Percentiles rank a stretch among this genome's conserved stretches.
Conservation (phyloP, 2,888 invertebrate genomes). For the Lithophane semibrunnea region DNA sequence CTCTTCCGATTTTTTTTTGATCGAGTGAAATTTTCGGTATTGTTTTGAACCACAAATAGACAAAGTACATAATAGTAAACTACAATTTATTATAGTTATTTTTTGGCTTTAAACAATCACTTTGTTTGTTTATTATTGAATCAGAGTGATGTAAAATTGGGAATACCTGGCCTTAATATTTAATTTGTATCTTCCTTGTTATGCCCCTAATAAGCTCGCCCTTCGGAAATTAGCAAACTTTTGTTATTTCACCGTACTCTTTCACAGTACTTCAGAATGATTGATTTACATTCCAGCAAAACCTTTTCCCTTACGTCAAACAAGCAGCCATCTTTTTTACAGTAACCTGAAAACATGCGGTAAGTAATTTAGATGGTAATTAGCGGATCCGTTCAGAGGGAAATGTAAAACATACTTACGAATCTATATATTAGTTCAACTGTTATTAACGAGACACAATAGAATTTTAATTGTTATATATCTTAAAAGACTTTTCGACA, state of each 20-base stretch:
- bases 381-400: not conserved
- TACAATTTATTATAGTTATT: no score
- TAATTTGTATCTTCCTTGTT: conserved; percentile 14
- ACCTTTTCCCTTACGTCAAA: conserved; percentile 26
- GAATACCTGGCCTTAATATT: not conserved
- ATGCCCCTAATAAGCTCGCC: conserved; percentile 14
- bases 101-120: no score
- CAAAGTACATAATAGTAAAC: no score
- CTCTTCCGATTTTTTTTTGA: no score
- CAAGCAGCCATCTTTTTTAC: conserved; percentile 21
- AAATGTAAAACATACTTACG: not conserved
- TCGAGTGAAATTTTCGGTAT: no score
- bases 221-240: conserved; percentile 44
- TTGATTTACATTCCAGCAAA: conserved; percentile 47
- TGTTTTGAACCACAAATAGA: no score
- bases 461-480: no score
- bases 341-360: conserved; percentile 37
- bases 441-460: no score
- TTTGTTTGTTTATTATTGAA: no score
- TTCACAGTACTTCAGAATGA: conserved; percentile 49
- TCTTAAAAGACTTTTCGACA: no score
- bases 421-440: no score
- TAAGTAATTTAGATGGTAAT: conserved; percentile 35
- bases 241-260: conserved; percentile 33
- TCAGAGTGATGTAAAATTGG: no score